Base-by-base conservation (phyloP, 2,113 vertebrate genomes). In the Platichthys flesus region DNA sequence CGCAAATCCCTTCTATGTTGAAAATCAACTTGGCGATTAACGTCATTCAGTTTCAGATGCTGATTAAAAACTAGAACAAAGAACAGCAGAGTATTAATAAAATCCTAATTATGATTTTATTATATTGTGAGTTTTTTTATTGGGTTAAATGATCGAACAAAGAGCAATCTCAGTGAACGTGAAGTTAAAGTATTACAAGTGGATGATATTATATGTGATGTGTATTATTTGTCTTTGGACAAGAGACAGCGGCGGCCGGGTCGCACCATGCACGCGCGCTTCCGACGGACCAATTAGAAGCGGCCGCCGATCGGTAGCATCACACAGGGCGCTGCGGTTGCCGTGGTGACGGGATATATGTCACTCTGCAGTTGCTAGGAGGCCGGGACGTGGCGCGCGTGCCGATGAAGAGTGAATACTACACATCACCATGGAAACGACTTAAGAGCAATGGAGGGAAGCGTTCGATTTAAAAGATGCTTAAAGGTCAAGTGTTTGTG, bases 271-370 rank as follows among this genome's bases (percentile, higher is more conserved):
- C 24, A 31, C 64, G 45, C 45, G 67, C 42, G 67, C 62, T 26
- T 35, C 68, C 3, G 0, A 15, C 10, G 1, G 74, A 69, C 88
- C 82, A 85, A 89, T 84, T 0, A 49, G 37, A 76, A 28, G 13
- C 3, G 10, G 13, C 26, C 8, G 23, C 26, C n/a, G 15, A 28
- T 42, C n/a, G 2, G 20, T 14, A 63, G 62, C 63, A 18, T 57
- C 58, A 3, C 40, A 3, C 31, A 21, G 52, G 20, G 57, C 24
- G 10, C 37, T 6, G 10, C 5, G 45, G 82, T 84, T 65, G 69
- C 85, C 77, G 83, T 81, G 76, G 84, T 1, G 31, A 88, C 76
- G 18, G 1, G 26, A 8, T 51, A 51, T 1, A 35, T 47, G 51
- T 64, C 63, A 58, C 8, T 67, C 64, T 4, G 2, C 16, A 9